Conservation (phyloP, 1,140 invertebrate species). For the Drosophila malerkotliana region DNA sequence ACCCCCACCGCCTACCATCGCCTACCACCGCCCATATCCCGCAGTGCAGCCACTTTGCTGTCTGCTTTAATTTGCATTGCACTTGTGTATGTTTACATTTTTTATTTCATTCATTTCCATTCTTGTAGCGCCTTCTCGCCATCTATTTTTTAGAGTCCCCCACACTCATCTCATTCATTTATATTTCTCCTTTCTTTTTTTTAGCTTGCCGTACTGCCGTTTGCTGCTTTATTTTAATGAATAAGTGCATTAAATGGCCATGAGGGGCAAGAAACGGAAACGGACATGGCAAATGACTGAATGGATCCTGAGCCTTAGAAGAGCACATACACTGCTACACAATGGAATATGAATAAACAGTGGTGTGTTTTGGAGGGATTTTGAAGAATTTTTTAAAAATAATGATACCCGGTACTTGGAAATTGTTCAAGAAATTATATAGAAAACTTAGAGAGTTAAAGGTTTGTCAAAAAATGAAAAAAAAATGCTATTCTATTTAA, state of each 20-base stretch:
- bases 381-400: too few species aligned
- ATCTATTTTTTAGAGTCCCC: background rate
- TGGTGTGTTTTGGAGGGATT: too few species aligned
- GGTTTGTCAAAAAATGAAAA: too few species aligned
- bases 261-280: constrained; percentile 15
- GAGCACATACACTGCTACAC: background rate
- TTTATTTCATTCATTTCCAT: constrained; percentile 81
- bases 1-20: background rate
- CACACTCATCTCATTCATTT: constrained; percentile 14
- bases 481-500: too few species aligned
- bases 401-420: too few species aligned
- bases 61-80: constrained; percentile 82
- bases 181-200: constrained; percentile 22
- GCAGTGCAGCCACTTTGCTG: constrained; percentile 74
- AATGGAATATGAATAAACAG: constrained; percentile 51
- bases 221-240: constrained; percentile 67
- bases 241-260: constrained; percentile 78
- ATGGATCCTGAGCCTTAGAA: constrained; percentile 62
- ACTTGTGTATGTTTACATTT: constrained; percentile 82
- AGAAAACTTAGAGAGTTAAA: too few species aligned
- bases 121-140: constrained; percentile 64
- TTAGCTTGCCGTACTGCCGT: background rate
- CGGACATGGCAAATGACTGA: constrained; percentile 70
- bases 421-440: too few species aligned
- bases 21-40: background rate